Evolutionary conservation across 2,113 vertebrate genomes (phyloP).

Genomic region (Mohoua ochrocephala): DNA sequence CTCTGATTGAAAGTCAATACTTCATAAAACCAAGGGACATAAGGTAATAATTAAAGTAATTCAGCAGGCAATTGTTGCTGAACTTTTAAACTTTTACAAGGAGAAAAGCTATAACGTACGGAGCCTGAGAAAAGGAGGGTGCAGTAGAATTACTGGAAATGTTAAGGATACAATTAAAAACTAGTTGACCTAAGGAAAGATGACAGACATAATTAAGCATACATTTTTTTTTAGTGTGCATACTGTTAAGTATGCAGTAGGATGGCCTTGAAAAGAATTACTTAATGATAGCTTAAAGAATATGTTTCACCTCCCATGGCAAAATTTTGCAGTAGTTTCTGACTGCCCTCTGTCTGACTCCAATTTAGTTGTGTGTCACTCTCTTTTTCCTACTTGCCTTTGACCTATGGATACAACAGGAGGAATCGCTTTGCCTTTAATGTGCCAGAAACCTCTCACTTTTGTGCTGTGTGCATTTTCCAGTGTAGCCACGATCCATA

Average conservation of each 20-base stretch:
- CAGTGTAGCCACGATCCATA: not conserved
- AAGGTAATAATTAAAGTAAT: constrained; percentile 19
- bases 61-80: not conserved
- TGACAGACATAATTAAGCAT: not conserved
- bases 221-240: not conserved
- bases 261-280: not conserved
- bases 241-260: not conserved
- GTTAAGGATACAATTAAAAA: constrained; percentile 26
- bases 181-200: not conserved
- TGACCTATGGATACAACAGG: not conserved
- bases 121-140: not conserved
- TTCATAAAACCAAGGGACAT: constrained; percentile 1
- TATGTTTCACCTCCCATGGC: not conserved
- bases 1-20: constrained; percentile 9
- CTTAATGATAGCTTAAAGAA: not conserved
- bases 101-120: not conserved
- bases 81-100: constrained; percentile 21
- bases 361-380: not conserved
- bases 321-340: not conserved
- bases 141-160: constrained; percentile 27
- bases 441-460: not conserved
- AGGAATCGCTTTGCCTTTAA: not conserved
- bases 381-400: not conserved
- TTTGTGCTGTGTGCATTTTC: not conserved
- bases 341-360: not conserved